phyloP scores from a whole-genome alignment of 1,140 invertebrate genomes.

The Oreohelix idahoensis region DNA sequence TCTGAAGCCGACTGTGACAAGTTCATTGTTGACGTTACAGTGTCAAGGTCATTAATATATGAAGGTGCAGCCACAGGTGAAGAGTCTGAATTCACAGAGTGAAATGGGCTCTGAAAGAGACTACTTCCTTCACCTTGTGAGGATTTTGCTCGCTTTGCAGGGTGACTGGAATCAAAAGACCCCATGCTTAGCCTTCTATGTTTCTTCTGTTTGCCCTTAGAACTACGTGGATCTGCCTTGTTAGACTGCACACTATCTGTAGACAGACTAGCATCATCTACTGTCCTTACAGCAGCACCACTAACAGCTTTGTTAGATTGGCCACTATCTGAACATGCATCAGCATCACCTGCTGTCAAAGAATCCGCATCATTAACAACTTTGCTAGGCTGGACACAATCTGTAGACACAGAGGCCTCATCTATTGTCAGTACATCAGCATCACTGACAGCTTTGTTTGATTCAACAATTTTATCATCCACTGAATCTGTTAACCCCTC shows the following conservation, averaged over 20 bases:
- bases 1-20: no score
- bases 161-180: neutral
- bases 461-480: neutral
- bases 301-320: neutral
- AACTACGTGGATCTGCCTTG: neutral
- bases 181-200: neutral
- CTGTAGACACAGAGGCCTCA: no score
- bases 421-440: no score
- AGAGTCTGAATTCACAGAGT: neutral
- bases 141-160: neutral
- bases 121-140: neutral
- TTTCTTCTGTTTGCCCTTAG: neutral
- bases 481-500: no score
- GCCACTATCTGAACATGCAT: no score
- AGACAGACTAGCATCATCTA: no score
- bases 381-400: neutral
- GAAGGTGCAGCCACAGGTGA: neutral
- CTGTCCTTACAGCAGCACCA: no score
- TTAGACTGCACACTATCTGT: no score
- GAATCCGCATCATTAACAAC: neutral
- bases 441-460: neutral
- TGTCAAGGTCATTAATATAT: neutral
- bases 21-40: no score
- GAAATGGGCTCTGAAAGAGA: neutral
- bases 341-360: no score